phyloP scores from a whole-genome alignment of 2,888 invertebrate genomes.

The Heteropelma amictum region DNA sequence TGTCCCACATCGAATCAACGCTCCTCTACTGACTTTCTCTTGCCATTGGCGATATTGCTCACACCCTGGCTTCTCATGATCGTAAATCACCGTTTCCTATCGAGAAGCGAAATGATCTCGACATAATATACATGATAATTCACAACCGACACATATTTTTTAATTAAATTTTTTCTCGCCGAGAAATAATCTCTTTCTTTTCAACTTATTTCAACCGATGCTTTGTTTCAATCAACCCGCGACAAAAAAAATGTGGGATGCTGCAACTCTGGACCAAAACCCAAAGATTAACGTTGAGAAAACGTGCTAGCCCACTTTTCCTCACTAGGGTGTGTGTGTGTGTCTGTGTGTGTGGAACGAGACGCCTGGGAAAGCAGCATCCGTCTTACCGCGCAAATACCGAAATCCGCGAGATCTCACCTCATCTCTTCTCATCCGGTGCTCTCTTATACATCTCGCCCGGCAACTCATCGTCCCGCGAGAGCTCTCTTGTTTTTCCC shows the following conservation, averaged over 20 bases:
- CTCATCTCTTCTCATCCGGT: conserved; percentile 25
- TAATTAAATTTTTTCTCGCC: no score
- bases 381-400: conserved; percentile 54
- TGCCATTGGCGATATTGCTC: conserved; percentile 14
- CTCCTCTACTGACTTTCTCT: background rate
- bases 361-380: conserved; percentile 54
- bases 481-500: conserved; percentile 53
- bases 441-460: conserved; percentile 31
- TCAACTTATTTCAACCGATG: no score
- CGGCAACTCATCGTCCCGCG: conserved; percentile 31
- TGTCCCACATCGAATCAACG: conserved; percentile 17
- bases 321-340: background rate
- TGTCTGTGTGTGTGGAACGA: conserved; percentile 30
- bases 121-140: no score
- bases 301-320: conserved; percentile 20
- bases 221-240: no score
- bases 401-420: conserved; percentile 39
- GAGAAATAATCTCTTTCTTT: no score
- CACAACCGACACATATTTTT: no score
- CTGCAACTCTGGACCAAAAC: no score
- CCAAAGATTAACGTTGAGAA: no score
- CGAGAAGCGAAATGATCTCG: no score
- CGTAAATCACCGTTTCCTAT: background rate
- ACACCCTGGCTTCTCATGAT: background rate
- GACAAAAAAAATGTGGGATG: no score